These are phyloP conservation scores for Melanostigma gelatinosum DNA, from an alignment of 2,113 vertebrate species.

Conservation along the genomic window DNA sequence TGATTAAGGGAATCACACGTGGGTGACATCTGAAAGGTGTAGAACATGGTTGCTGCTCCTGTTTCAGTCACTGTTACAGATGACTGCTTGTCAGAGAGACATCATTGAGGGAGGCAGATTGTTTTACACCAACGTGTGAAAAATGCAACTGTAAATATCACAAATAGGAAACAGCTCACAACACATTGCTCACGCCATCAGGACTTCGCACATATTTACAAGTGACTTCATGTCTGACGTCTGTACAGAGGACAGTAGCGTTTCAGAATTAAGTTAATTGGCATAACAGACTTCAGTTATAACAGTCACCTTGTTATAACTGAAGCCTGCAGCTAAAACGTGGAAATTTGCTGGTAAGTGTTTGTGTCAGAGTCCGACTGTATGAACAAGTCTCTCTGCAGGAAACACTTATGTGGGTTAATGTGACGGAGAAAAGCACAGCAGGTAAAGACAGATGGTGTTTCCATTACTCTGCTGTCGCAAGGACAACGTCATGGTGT, in stretches of 20 bases:
- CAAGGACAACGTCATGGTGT: slow-evolving; percentile 45
- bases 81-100: slow-evolving; percentile 29
- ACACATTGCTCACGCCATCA: slow-evolving; percentile 8
- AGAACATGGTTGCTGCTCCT: slow-evolving; percentile 32
- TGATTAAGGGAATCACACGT: background rate
- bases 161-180: slow-evolving; percentile 26
- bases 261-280: background rate
- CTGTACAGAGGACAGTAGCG: slow-evolving; percentile 12
- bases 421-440: slow-evolving; percentile 40
- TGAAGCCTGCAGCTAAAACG: slow-evolving; percentile 9
- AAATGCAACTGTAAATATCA: slow-evolving; percentile 34
- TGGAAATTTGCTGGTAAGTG: slow-evolving; percentile 57
- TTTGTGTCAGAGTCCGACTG: slow-evolving; percentile 42
- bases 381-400: slow-evolving; percentile 39
- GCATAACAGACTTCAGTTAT: slow-evolving; percentile 8
- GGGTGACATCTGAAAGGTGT: slow-evolving; percentile 38
- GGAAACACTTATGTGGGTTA: slow-evolving; percentile 51
- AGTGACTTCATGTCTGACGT: slow-evolving; percentile 30
- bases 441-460: slow-evolving; percentile 54
- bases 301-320: slow-evolving; percentile 17
- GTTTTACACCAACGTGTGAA: slow-evolving; percentile 27
- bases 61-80: slow-evolving; percentile 15
- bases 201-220: slow-evolving; percentile 24
- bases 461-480: slow-evolving; percentile 52
- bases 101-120: background rate